Evolutionary conservation across 2,888 invertebrate genomes (phyloP).

Genomic region (Eristalis pertinax): DNA sequence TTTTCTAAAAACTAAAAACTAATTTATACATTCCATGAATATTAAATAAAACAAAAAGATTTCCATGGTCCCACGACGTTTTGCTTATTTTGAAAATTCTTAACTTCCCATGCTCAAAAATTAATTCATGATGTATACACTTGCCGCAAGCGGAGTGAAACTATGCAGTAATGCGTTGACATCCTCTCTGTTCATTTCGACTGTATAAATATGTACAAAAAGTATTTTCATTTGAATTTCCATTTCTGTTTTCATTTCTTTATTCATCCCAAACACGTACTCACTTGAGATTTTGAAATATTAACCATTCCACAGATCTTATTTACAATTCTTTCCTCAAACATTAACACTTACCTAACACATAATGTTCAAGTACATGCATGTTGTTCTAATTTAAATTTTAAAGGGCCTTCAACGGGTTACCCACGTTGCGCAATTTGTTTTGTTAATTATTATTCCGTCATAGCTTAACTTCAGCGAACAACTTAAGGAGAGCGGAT

Average conservation of each 20-base stretch:
- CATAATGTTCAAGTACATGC: slow-evolving; percentile 14
- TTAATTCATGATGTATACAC: slow-evolving; percentile 33
- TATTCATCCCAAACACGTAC: neutral
- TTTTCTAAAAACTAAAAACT: neutral
- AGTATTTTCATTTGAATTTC: neutral
- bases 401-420: neutral
- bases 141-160: slow-evolving; percentile 29
- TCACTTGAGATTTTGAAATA: too few relatives aligned
- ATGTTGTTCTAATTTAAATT: slow-evolving; percentile 30
- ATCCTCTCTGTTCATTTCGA: slow-evolving; percentile 2
- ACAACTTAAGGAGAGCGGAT: neutral
- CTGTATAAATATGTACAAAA: neutral
- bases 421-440: neutral
- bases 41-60: neutral
- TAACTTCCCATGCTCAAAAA: neutral
- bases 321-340: neutral
- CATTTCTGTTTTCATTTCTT: neutral
- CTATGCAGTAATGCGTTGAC: slow-evolving; percentile 36
- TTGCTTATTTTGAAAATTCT: neutral
- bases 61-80: neutral
- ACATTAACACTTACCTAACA: slow-evolving; percentile 15
- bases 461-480: slow-evolving; percentile 31
- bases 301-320: neutral
- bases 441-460: slow-evolving; percentile 51
- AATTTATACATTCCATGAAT: neutral